Percentiles rank a stretch among this genome's conserved stretches.
Conservation (phyloP, 2,888 invertebrate species). For the Nymphalis polychloros region DNA sequence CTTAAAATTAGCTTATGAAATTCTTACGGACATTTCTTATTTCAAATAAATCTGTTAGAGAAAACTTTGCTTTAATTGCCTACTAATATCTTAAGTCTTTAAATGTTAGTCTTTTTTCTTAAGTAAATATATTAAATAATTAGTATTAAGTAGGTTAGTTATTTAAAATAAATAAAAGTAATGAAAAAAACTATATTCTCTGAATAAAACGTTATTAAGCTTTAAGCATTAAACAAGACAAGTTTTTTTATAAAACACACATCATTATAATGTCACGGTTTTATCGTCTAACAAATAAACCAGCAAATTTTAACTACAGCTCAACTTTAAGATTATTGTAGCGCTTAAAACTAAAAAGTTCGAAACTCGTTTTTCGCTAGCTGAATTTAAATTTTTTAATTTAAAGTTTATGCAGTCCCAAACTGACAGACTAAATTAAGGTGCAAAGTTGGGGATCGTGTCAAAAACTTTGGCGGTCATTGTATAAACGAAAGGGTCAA, state of each 20-base stretch:
- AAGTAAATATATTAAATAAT: too few relatives aligned
- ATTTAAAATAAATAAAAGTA: too few relatives aligned
- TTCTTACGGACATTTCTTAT: too few relatives aligned
- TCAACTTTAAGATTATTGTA: constrained; percentile 16
- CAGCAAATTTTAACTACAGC: constrained; percentile 10
- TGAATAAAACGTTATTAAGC: too few relatives aligned
- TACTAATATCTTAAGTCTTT: too few relatives aligned
- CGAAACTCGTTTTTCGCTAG: constrained; percentile 18
- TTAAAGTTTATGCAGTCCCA: constrained; percentile 27
- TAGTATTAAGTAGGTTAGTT: too few relatives aligned
- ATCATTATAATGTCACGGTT: not conserved
- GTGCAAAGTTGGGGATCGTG: constrained; percentile 28
- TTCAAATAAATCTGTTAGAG: too few relatives aligned
- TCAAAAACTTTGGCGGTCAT: constrained; percentile 29
- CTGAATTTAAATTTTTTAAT: constrained; percentile 27
- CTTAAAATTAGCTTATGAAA: too few relatives aligned
- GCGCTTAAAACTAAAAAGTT: constrained; percentile 22
- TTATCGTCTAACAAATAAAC: not conserved
- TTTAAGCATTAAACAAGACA: too few relatives aligned
- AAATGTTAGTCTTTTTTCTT: too few relatives aligned
- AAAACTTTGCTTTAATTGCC: too few relatives aligned
- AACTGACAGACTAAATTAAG: constrained; percentile 32
- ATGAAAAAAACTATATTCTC: too few relatives aligned
- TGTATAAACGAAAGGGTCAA: constrained; percentile 24
- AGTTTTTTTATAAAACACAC: not conserved